Conservation (phyloP, 1,140 invertebrate species). For the Drosophila ironensis region DNA sequence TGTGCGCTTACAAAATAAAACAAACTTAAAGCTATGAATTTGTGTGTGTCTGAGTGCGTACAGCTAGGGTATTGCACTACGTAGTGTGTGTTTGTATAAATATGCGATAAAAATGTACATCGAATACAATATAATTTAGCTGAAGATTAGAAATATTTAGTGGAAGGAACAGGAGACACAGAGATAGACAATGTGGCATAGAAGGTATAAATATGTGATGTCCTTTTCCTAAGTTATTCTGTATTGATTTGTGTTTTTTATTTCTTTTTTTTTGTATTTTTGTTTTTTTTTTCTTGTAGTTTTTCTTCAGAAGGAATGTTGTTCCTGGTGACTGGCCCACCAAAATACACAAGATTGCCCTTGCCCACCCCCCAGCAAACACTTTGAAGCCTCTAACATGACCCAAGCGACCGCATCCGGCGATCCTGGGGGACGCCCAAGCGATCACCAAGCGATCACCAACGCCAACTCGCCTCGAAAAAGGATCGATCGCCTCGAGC, state of each 20-base stretch:
- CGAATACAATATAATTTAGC: constrained; percentile 30
- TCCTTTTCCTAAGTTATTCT: constrained; percentile 4
- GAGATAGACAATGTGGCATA: constrained; percentile 14
- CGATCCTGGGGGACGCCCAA: too few relatives aligned
- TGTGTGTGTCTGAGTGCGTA: constrained; percentile 36
- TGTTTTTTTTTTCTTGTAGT: constrained; percentile 27
- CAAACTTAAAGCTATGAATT: constrained; percentile 57
- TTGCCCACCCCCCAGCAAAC: constrained; percentile 46
- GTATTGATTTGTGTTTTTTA: background rate
- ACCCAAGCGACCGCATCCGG: constrained; percentile 21
- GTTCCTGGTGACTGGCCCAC: constrained; percentile 19
- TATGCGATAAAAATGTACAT: constrained; percentile 74
- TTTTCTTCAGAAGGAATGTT: constrained; percentile 40
- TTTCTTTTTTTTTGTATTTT: constrained; percentile 12
- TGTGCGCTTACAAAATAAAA: constrained; percentile 59
- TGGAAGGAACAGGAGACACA: constrained; percentile 30
- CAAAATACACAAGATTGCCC: constrained; percentile 34
- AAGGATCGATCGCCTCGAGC: background rate
- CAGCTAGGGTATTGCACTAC: constrained; percentile 74
- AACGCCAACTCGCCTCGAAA: constrained; percentile 5
- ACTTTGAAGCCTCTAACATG: constrained; percentile 69
- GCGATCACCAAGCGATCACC: constrained; percentile 9
- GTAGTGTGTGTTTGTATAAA: constrained; percentile 51
- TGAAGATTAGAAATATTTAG: constrained; percentile 23
- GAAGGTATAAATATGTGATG: constrained; percentile 32